Evolutionary conservation across 2,888 invertebrate genomes (phyloP).

Genomic region (Craniophora ligustri): DNA sequence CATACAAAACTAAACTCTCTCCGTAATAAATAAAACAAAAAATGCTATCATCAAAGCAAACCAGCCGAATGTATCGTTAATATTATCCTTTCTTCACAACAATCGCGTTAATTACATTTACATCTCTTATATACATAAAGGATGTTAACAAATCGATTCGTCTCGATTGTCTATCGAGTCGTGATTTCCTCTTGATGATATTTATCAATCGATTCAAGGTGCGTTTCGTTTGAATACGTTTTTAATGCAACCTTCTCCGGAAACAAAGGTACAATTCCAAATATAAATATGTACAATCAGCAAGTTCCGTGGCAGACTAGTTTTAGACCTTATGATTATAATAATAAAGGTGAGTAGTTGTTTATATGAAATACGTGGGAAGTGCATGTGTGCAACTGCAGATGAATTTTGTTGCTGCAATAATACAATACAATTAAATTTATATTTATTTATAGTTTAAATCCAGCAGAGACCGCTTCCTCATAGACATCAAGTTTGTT

Average conservation of each 20-base stretch:
- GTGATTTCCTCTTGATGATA: conserved; percentile 71
- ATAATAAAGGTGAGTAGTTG: no score
- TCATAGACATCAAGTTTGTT: no score
- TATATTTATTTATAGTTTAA: no score
- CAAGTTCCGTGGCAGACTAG: no score
- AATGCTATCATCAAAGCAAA: conserved; percentile 40
- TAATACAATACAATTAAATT: not conserved
- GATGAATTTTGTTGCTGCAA: not conserved
- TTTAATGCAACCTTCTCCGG: conserved; percentile 50
- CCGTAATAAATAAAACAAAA: conserved; percentile 20
- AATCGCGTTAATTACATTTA: conserved; percentile 62
- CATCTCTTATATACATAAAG: conserved; percentile 63
- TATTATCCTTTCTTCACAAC: conserved; percentile 53
- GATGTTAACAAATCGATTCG: conserved; percentile 69
- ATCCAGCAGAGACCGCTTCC: no score
- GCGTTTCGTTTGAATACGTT: conserved; percentile 57
- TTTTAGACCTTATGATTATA: no score
- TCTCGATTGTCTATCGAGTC: conserved; percentile 67
- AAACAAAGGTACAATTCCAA: conserved; percentile 46
- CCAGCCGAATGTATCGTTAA: conserved; percentile 40
- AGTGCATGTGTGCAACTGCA: not conserved
- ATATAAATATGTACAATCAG: not conserved
- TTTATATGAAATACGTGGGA: conserved; percentile 20
- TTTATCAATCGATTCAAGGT: conserved; percentile 61
- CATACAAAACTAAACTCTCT: not conserved